Percentiles rank a stretch among this genome's conserved stretches.
Evolutionary conservation across 2,888 invertebrate genomes (phyloP).

Genomic region (Galeopsomyia nigrocyanea): DNA sequence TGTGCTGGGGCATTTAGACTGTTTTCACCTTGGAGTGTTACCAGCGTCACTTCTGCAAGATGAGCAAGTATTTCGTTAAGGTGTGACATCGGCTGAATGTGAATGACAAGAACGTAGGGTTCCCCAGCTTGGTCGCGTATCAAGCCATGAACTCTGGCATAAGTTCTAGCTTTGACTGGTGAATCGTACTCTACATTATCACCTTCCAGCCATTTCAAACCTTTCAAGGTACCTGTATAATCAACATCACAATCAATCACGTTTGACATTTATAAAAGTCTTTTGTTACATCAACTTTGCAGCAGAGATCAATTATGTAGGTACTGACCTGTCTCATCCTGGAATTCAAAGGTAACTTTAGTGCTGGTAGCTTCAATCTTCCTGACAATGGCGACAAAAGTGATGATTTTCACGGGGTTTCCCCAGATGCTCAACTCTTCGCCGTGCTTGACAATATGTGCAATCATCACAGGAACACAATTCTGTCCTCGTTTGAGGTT

Average conservation of each 20-base stretch:
- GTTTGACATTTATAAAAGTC: not conserved
- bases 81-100: slow-evolving; percentile 74
- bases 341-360: slow-evolving; percentile 75
- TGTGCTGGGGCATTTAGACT: not conserved
- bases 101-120: slow-evolving; percentile 76
- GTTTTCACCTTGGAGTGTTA: slow-evolving; percentile 71
- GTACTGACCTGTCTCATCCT: slow-evolving; percentile 74
- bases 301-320: not conserved
- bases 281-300: no score
- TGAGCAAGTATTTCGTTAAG: slow-evolving; percentile 79
- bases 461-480: slow-evolving; percentile 60
- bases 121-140: slow-evolving; percentile 75
- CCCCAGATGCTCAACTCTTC: slow-evolving; percentile 57
- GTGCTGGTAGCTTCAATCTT: slow-evolving; percentile 75
- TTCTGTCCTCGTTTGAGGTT: slow-evolving; percentile 54
- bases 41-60: slow-evolving; percentile 77
- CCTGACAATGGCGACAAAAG: slow-evolving; percentile 72
- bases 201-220: slow-evolving; percentile 66
- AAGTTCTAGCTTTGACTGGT: slow-evolving; percentile 67
- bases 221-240: slow-evolving; percentile 57
- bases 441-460: slow-evolving; percentile 51
- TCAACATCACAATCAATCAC: not conserved
- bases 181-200: slow-evolving; percentile 67
- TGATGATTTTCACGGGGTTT: slow-evolving; percentile 52
- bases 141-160: slow-evolving; percentile 74